Conservation (phyloP, 2,888 invertebrate species). For the Chaetoderma sp. region DNA sequence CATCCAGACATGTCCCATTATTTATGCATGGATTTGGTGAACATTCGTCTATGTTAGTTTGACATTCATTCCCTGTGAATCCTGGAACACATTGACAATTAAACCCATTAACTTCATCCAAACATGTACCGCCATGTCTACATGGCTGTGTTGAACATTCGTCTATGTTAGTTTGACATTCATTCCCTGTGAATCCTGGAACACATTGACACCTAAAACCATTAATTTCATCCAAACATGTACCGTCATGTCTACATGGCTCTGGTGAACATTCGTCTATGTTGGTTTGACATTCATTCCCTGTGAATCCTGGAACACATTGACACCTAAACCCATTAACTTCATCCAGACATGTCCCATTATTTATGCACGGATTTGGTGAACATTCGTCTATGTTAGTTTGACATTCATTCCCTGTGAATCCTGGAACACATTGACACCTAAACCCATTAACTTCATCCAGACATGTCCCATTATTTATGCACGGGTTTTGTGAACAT, state of each 20-base stretch:
- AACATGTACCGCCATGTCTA: background rate
- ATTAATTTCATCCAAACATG: conserved; percentile 4
- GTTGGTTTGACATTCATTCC: background rate
- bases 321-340: background rate
- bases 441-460: background rate
- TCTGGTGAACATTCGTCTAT: background rate
- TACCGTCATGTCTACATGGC: conserved; percentile 6
- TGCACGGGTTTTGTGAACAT: background rate
- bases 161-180: conserved; percentile 1
- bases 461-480: conserved; percentile 1
- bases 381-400: background rate
- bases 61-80: background rate
- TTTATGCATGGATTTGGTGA: too few species aligned
- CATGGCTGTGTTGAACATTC: background rate
- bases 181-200: background rate
- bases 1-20: too few species aligned
- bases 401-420: background rate
- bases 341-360: background rate
- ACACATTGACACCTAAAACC: background rate
- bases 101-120: background rate
- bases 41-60: too few species aligned
- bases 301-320: background rate
- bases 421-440: background rate
- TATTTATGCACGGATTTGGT: background rate
- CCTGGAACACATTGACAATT: background rate